Evolutionary conservation across 2,888 invertebrate genomes (phyloP).

Genomic region (Acleris emargana): DNA sequence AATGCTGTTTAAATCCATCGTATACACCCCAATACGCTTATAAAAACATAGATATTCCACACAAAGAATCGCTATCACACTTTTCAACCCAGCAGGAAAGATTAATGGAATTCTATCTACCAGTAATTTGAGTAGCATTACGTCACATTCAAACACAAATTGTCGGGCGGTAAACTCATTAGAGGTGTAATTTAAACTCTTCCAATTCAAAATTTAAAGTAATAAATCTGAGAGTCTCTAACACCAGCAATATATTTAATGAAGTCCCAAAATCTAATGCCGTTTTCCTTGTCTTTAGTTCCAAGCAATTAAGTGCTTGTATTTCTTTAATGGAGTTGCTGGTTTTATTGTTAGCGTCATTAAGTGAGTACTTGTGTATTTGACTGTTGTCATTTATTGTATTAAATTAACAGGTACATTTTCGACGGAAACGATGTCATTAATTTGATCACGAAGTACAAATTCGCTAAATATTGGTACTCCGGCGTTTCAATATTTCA

Average conservation of each 20-base stretch:
- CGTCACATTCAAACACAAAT: constrained; percentile 16
- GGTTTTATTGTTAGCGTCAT: constrained; percentile 26
- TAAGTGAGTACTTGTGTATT: constrained; percentile 4
- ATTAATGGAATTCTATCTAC: not conserved
- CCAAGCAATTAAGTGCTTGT: constrained; percentile 39
- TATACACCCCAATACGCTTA: no score
- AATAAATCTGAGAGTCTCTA: constrained; percentile 44
- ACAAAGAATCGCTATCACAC: no score
- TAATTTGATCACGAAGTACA: not conserved
- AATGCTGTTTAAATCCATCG: no score
- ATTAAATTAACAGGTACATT: constrained; percentile 6
- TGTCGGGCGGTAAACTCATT: constrained; percentile 27
- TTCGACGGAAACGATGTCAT: not conserved
- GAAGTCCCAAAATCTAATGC: constrained; percentile 43
- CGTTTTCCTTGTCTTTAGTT: constrained; percentile 43
- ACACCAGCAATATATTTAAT: constrained; percentile 44
- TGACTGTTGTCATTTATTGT: constrained; percentile 12
- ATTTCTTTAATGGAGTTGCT: constrained; percentile 29
- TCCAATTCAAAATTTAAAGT: constrained; percentile 39
- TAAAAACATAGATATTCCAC: no score
- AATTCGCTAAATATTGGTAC: not conserved
- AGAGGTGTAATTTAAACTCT: constrained; percentile 34
- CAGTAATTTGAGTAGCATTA: constrained; percentile 15
- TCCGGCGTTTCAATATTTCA: not conserved
- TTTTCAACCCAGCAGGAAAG: not conserved